Evolutionary conservation across 2,113 vertebrate species (phyloP).

Genomic region (Tricholaema leucomelas): DNA sequence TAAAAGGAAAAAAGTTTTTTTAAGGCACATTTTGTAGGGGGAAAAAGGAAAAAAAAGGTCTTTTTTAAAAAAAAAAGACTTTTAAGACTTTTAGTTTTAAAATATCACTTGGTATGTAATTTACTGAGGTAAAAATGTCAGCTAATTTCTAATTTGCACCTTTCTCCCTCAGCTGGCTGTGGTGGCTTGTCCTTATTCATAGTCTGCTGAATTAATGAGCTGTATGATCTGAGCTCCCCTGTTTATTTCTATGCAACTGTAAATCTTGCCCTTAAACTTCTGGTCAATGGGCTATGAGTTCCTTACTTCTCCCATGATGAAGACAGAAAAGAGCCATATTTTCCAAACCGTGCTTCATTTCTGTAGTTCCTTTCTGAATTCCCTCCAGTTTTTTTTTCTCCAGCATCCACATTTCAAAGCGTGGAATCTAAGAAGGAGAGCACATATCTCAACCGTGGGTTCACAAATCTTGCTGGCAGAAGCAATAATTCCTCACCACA

Average conservation of each 20-base stretch:
- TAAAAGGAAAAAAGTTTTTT: too few species aligned
- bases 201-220: conserved; percentile 20
- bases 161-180: neutral
- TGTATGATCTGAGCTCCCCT: neutral
- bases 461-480: conserved; percentile 40
- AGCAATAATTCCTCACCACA: conserved; percentile 10
- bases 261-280: conserved; percentile 12
- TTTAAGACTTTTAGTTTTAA: neutral
- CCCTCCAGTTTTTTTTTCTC: neutral
- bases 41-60: too few species aligned
- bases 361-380: neutral
- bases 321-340: neutral
- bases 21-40: too few species aligned
- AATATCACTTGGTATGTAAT: neutral
- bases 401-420: neutral
- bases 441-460: neutral
- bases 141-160: neutral
- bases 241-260: conserved; percentile 8
- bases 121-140: neutral
- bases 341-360: neutral
- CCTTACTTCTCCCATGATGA: neutral
- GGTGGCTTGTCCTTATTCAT: neutral
- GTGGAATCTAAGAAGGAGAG: neutral
- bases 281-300: conserved; percentile 11
- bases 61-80: neutral